A percentile compares a stretch with the other conserved stretches of the same genome.
These are phyloP conservation scores for Petrocephalus microphthalmus DNA, from an alignment of 2,113 vertebrate genomes.

Conservation along the genomic window DNA sequence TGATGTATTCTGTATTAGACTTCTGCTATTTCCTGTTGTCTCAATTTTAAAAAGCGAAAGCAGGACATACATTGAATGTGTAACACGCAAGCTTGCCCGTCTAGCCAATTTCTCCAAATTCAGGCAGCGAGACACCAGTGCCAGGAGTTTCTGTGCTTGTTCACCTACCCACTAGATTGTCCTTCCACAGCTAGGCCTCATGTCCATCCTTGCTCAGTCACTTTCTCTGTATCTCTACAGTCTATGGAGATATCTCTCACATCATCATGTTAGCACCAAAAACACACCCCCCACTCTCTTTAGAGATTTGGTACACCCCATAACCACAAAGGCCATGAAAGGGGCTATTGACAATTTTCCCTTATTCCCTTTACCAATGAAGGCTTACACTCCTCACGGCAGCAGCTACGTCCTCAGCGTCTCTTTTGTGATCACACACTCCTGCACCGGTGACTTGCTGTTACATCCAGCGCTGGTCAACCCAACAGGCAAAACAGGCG, in stretches of 20 bases:
- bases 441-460: constrained; percentile 29
- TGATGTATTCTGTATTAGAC: constrained; percentile 27
- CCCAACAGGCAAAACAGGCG: background rate
- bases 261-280: constrained; percentile 5
- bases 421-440: constrained; percentile 34
- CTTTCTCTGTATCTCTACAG: constrained; percentile 31
- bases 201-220: constrained; percentile 34
- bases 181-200: constrained; percentile 24
- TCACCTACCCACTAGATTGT: background rate
- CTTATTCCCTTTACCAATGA: background rate
- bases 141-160: constrained; percentile 24
- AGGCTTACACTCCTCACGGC: background rate
- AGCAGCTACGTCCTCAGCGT: background rate
- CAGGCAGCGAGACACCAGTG: constrained; percentile 23
- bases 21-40: constrained; percentile 17
- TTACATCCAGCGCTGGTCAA: background rate
- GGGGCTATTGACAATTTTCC: background rate
- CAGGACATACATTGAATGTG: constrained; percentile 25
- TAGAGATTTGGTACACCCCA: constrained; percentile 12
- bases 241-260: constrained; percentile 34
- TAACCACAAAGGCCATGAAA: background rate
- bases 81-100: constrained; percentile 12
- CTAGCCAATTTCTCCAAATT: constrained; percentile 9
- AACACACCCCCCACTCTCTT: background rate
- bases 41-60: background rate